phyloP scores from a whole-genome alignment of 2,797 vertebrate genomes.

The Pseudochaenichthys georgianus region DNA sequence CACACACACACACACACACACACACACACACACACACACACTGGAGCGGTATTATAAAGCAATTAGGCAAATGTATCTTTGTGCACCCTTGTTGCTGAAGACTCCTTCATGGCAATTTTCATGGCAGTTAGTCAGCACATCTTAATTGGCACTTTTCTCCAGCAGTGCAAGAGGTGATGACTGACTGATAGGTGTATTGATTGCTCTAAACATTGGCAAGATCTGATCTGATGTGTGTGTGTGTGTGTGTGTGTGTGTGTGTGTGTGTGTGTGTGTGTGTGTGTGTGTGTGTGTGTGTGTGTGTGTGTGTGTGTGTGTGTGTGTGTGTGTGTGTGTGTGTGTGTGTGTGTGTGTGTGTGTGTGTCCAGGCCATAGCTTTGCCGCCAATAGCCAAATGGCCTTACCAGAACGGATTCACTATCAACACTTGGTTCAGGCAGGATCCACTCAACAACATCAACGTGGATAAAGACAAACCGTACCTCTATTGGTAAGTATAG shows the following conservation, averaged over 20 bases:
- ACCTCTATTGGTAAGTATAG: slow-evolving; percentile 96
- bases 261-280: too few species aligned
- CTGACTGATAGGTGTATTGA: slow-evolving; percentile 31
- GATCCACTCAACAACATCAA: slow-evolving; percentile 99
- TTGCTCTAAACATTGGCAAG: slow-evolving; percentile 1
- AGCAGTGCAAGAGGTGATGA: slow-evolving; percentile 10
- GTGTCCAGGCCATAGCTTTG: slow-evolving; percentile 94
- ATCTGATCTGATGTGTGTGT: slow-evolving; percentile 7
- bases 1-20: too few species aligned
- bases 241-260: too few species aligned
- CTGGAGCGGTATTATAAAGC: neutral
- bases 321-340: too few species aligned
- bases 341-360: too few species aligned
- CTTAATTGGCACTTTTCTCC: slow-evolving; percentile 35
- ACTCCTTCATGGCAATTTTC: neutral
- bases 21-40: neutral
- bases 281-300: too few species aligned
- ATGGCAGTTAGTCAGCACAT: slow-evolving; percentile 29
- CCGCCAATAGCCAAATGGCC: slow-evolving; percentile 99
- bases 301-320: too few species aligned
- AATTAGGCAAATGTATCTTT: neutral
- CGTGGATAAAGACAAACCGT: slow-evolving; percentile 99
- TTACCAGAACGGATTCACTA: slow-evolving; percentile 99
- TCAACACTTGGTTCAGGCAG: slow-evolving; percentile 99
- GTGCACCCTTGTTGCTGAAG: slow-evolving; percentile 7